Conservation (phyloP, 1,140 invertebrate genomes). For the Sitophilus oryzae region DNA sequence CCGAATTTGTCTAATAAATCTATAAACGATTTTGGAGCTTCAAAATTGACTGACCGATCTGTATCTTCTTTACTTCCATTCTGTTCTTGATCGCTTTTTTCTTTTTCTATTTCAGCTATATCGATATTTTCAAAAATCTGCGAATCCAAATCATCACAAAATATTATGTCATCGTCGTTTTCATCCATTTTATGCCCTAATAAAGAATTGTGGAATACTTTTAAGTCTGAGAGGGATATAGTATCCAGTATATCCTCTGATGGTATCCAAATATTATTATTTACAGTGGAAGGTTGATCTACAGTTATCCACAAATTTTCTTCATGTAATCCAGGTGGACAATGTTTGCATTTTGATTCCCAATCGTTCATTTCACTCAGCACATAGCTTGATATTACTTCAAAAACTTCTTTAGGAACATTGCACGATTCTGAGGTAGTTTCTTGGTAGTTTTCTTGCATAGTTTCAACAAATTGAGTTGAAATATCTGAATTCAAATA, state of each 20-base stretch:
- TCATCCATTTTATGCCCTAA: not conserved
- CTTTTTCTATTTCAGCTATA: not conserved
- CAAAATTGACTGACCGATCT: constrained; percentile 26
- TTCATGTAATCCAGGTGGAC: constrained; percentile 22
- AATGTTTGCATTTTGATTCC: constrained; percentile 19
- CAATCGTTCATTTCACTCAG: not conserved
- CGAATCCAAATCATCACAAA: not conserved
- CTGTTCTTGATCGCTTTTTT: not conserved
- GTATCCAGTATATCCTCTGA: constrained; percentile 18
- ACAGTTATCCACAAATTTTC: constrained; percentile 4
- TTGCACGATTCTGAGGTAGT: not conserved
- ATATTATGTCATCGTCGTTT: constrained; percentile 1
- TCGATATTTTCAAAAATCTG: constrained; percentile 1
- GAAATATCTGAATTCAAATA: not conserved
- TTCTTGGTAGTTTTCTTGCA: not conserved
- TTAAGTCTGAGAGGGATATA: constrained; percentile 20
- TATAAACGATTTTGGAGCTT: constrained; percentile 7
- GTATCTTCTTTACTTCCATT: not conserved
- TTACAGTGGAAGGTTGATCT: not conserved
- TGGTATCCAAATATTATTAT: constrained; percentile 16
- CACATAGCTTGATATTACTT: not conserved
- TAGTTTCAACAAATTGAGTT: not conserved
- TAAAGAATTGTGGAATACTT: constrained; percentile 12
- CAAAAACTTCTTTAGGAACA: not conserved
- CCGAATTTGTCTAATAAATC: constrained; percentile 24